Evolutionary conservation across 2,113 vertebrate species (phyloP).

Genomic region (Takifugu bimaculatus): DNA sequence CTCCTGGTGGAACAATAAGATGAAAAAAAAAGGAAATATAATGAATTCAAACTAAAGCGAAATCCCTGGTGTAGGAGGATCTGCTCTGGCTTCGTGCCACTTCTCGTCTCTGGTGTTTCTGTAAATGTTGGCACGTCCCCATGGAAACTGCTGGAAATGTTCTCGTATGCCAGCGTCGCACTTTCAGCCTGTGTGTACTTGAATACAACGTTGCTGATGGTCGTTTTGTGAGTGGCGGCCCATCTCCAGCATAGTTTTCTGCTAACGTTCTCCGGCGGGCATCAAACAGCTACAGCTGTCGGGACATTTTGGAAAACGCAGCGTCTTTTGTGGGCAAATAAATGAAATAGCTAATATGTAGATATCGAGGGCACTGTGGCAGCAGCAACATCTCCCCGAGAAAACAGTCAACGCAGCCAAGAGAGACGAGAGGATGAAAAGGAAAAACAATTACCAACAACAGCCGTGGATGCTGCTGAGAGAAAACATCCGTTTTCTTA

Average conservation of each 20-base stretch:
- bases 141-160: slow-evolving; percentile 56
- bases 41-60: not conserved
- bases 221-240: not conserved
- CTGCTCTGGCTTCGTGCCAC: slow-evolving; percentile 35
- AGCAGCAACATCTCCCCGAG: not conserved
- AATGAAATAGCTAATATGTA: slow-evolving; percentile 1
- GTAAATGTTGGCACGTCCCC: slow-evolving; percentile 53
- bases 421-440: not conserved
- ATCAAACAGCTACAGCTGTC: not conserved
- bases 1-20: slow-evolving; percentile 10
- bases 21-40: not conserved
- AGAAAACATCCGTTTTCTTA: too few relatives aligned
- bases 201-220: not conserved
- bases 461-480: not conserved
- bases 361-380: slow-evolving; percentile 10
- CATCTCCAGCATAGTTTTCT: not conserved
- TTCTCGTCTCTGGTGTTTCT: slow-evolving; percentile 40
- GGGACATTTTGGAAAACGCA: not conserved
- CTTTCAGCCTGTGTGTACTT: not conserved
- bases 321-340: slow-evolving; percentile 15
- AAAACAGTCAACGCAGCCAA: not conserved
- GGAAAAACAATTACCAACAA: not conserved
- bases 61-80: slow-evolving; percentile 32
- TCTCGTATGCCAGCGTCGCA: slow-evolving; percentile 12
- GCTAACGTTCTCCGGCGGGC: not conserved